Conservation (phyloP, 2,888 invertebrate species). For the Drosophila borealis region DNA sequence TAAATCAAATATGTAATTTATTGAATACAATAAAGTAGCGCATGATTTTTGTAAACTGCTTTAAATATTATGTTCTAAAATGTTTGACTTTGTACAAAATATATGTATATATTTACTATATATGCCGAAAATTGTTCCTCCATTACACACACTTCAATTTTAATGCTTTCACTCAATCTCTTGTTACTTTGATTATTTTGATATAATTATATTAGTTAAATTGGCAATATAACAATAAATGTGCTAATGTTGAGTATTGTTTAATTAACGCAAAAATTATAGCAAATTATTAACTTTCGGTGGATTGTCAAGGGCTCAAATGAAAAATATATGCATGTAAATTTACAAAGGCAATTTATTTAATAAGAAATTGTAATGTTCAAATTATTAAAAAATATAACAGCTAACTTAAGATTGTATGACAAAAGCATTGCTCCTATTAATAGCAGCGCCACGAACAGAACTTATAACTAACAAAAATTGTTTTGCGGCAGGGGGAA, state of each 20-base stretch:
- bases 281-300: conserved; percentile 49
- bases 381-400: conserved; percentile 65
- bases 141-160: conserved; percentile 58
- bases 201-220: conserved; percentile 23
- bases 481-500: conserved; percentile 50
- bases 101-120: conserved; percentile 66
- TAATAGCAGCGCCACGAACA: conserved; percentile 67
- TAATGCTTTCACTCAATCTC: conserved; percentile 69
- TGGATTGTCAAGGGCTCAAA: conserved; percentile 68
- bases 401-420: conserved; percentile 76
- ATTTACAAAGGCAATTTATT: conserved; percentile 73
- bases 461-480: conserved; percentile 72
- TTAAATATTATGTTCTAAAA: conserved; percentile 75
- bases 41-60: conserved; percentile 67
- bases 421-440: conserved; percentile 72
- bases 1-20: conserved; percentile 61
- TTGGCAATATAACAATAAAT: conserved; percentile 27
- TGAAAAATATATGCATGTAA: conserved; percentile 29
- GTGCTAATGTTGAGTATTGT: conserved; percentile 19
- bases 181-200: conserved; percentile 40
- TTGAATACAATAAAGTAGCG: conserved; percentile 78
- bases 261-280: conserved; percentile 16
- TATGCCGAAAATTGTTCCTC: conserved; percentile 80
- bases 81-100: conserved; percentile 78
- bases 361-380: conserved; percentile 45